Evolutionary conservation across 1,140 invertebrate genomes (phyloP), one percentile per base, ranked within the genome.

Genomic region (Tigriopus japonicus): DNA sequence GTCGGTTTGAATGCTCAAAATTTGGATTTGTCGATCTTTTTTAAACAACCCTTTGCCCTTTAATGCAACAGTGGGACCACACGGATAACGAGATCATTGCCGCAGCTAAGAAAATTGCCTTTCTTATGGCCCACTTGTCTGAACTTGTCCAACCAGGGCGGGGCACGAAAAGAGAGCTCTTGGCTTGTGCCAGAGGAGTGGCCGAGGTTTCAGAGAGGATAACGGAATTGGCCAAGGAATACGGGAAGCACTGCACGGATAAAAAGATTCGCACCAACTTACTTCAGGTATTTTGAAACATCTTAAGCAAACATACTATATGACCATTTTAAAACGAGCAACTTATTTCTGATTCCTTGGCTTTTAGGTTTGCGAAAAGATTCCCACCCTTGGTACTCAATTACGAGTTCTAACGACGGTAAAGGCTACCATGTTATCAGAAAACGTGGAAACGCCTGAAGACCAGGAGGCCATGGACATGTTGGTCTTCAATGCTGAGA

Each of bases 401-500:
- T 75, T 99, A 52, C 96, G 97, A 74, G 98, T 99, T 67, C 72
- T 98, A 56, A 97, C 92, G 2, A 99, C 95, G 0, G 95, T 99
- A 1, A 99, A 98, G 73, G 94, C 95, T 0, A 99, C 95, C n/a
- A 98, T 99, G 94, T 75, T 99, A 51, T 95, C 94, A 62, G 92
- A 52, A 7, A 53, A 43, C 65, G 15, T 68, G 95, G 92, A 90
- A 67, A 95, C 92, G 3, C 93, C 98, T 72, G 95, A 99, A 75
- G 95, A 99, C 73, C 90, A 95, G 69, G 94, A 98, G 74, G 95
- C 95, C 5, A 99, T 94, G 1, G 94, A 98, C 69, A 98, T 98
- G 91, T 73, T 99, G 65, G 94, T 98, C 51, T 93, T 94, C 52
- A 99, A 99, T 76, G 95, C 95, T 15, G 93, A 99, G 72, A 98